Conservation (phyloP, 1,140 invertebrate genomes). For the Danaus melanippus region DNA sequence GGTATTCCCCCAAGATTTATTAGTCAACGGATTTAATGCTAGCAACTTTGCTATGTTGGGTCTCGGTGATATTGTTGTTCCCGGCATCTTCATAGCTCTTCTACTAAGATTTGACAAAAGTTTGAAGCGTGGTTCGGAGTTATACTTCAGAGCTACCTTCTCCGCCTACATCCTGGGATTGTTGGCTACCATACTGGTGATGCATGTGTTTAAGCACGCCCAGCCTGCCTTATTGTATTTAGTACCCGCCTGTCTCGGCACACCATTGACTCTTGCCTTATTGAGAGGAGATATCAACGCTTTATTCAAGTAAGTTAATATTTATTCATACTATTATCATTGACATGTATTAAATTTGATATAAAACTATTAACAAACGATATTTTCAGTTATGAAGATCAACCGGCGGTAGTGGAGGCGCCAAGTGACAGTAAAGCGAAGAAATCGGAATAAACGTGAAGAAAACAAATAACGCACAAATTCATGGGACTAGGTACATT, state of each 20-base stretch:
- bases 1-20: constrained; percentile 98
- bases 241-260: constrained; percentile 95
- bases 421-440: constrained; percentile 36
- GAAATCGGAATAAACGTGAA: constrained; percentile 43
- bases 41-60: constrained; percentile 99
- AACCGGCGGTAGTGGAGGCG: constrained; percentile 33
- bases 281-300: constrained; percentile 92
- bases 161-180: constrained; percentile 95
- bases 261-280: constrained; percentile 89
- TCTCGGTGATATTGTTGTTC: constrained; percentile 98
- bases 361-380: constrained; percentile 5
- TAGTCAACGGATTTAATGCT: constrained; percentile 92
- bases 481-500: constrained; percentile 21
- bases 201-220: constrained; percentile 99
- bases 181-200: constrained; percentile 94
- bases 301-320: constrained; percentile 87
- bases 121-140: constrained; percentile 87
- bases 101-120: constrained; percentile 96
- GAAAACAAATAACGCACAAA: constrained; percentile 33
- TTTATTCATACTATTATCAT: neutral
- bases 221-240: constrained; percentile 98
- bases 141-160: constrained; percentile 96
- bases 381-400: constrained; percentile 52
- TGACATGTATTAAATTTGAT: neutral
- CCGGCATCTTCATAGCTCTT: constrained; percentile 98